Base-by-base conservation (phyloP, 2,888 invertebrate species). In the Rambutsinella grinnellia region DNA sequence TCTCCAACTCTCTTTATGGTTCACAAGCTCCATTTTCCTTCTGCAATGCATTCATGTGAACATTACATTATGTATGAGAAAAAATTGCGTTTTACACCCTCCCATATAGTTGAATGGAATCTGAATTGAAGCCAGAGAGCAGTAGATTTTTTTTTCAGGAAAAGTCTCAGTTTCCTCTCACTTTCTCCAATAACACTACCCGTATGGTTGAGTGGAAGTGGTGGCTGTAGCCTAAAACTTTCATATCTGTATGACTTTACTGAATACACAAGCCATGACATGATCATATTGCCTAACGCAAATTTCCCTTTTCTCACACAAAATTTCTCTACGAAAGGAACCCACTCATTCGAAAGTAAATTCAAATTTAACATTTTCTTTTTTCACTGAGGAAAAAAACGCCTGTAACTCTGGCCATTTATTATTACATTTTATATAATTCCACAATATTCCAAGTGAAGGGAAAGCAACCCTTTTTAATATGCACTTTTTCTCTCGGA, bases 1-100 rank as follows among this genome's bases (percentile, higher is more conserved):
- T 36, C 36, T 36, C 36, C 36, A 36, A 8, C 13, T 36, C 36
- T 56, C 44, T 61, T 36, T 36, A 36, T 36, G 36, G 36, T 36
- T 36, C 36, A 36, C 6, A 36, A 8, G 36, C 36, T 36, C 5
- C 36, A 36, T 36, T 36, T 36, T 36, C 36, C 36, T 8, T n/a
- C n/a, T 47, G 67, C 57, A 67, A 57, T 60, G 67, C 62, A 75
- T 75, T 75, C 75, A 67, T 62, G 62, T 75, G 68, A 68, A 75
- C 67, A 75, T 62, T 75, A 75, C 75, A 75, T 75, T 67, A 74
- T 74, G 74, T 67, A 74, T 74, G 74, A 74, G 75, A 75, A 68
- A 75, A n/a, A 75, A 68, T 68, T 62, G 67, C 62, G 61, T 62
- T 74, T 61, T 67, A 54, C 62, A 68, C 68, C 60, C 75, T 68